Base-by-base conservation (phyloP, 92 coral and sea anemone genomes). In the Porites evermanni region DNA sequence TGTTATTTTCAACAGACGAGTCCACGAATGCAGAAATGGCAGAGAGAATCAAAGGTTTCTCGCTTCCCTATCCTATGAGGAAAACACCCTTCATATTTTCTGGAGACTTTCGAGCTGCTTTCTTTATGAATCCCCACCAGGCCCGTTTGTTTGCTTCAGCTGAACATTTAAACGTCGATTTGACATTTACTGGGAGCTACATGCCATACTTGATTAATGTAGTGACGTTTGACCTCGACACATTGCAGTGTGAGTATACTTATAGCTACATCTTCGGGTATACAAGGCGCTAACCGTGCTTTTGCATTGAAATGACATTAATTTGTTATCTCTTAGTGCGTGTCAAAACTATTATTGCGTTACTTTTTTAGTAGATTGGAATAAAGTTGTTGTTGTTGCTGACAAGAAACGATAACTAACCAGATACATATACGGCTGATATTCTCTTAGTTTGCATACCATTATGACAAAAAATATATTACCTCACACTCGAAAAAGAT, bases 181-280 rank as follows among this genome's bases (percentile, higher is more conserved):
- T 70, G 53, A 70, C 74, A 13, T 70, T 70, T 52, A 38, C 74
- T 32, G 74, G 74, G 17, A 70, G 18, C 8, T 70, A 70, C 18
- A 70, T 70, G 74, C 54, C 74, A 70, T 70, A 70, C 74, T 70
- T 70, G 19, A 70, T 70, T 52, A 70, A 70, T 19, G 74, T 70
- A n/a, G 54, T 16, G 38, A 70, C 74, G 9, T 70, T 70, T 70
- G 74, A 70, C 21, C 53, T 70, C 1, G 54, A 70, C 19, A 70
- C 74, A 12, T 70, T 70, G 74, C n/a, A 70, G 38, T 70, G 74
- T 70, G 51, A 70, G 74, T 70, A 38, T 14, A 12, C 18, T 20
- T 29, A 13, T 19, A 13, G 3, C 7, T 69, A 16, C 29, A 64
- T 23, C 17, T 4, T 29, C 8, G 8, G 29, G 44, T 29, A 3